These are phyloP conservation scores for Drosophila nr. perissopoda DNA, from an alignment of 2,888 invertebrate genomes.

Conservation along the genomic window DNA sequence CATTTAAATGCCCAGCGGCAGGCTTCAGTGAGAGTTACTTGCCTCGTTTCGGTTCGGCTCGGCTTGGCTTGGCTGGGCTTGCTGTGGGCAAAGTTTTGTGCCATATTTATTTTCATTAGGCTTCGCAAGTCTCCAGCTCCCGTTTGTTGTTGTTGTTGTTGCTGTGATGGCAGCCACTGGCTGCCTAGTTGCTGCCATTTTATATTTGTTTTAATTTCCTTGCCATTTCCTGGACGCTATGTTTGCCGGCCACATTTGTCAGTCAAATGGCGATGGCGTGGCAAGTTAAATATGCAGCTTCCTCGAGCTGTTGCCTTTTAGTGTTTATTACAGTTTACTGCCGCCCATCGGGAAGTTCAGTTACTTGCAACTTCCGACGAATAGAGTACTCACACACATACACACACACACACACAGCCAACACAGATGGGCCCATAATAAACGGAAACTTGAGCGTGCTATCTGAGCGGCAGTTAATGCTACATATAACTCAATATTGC, in stretches of 20 bases:
- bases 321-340: slow-evolving; percentile 77
- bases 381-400: slow-evolving; percentile 9
- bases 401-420: slow-evolving; percentile 15
- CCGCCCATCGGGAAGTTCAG: slow-evolving; percentile 69
- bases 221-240: slow-evolving; percentile 70
- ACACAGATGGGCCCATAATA: slow-evolving; percentile 37
- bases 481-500: slow-evolving; percentile 18
- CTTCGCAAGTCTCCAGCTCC: slow-evolving; percentile 23
- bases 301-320: slow-evolving; percentile 59
- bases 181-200: slow-evolving; percentile 64
- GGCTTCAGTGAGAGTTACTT: slow-evolving; percentile 36
- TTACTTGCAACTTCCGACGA: slow-evolving; percentile 75
- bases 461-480: slow-evolving; percentile 39
- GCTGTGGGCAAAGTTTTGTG: slow-evolving; percentile 58
- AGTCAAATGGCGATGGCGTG: slow-evolving; percentile 66
- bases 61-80: not conserved
- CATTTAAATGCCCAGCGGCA: slow-evolving; percentile 59
- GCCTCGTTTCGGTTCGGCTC: not conserved
- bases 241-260: slow-evolving; percentile 70
- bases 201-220: slow-evolving; percentile 80
- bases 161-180: slow-evolving; percentile 20
- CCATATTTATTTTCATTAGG: slow-evolving; percentile 74
- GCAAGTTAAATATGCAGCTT: slow-evolving; percentile 66
- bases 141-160: slow-evolving; percentile 8
- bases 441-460: slow-evolving; percentile 55